Percentiles rank a stretch among this genome's conserved stretches.
These are phyloP conservation scores for Drosophila infuscata DNA, from an alignment of 2,888 invertebrate genomes.

Conservation along the genomic window DNA sequence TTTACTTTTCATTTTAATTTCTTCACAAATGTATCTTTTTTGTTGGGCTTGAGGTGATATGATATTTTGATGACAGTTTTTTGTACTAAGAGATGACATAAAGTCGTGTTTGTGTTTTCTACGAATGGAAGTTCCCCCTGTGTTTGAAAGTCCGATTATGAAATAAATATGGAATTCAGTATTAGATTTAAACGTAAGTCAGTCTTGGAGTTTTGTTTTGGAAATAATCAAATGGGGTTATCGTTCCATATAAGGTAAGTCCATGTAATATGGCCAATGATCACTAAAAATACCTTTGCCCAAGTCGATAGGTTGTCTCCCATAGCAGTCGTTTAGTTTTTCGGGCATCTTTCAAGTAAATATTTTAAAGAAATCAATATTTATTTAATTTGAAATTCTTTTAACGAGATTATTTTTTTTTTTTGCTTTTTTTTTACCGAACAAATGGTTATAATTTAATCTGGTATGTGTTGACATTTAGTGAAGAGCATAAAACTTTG, in stretches of 20 bases:
- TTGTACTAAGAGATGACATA: conserved; percentile 47
- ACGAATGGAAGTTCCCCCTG: not conserved
- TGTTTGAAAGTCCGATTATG: conserved; percentile 1
- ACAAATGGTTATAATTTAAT: conserved; percentile 38
- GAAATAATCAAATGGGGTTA: conserved; percentile 1
- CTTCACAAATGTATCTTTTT: conserved; percentile 25
- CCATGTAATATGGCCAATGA: not conserved
- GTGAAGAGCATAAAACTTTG: conserved; percentile 66
- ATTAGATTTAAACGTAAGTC: conserved; percentile 5
- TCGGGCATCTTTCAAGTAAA: conserved; percentile 19
- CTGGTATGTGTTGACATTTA: conserved; percentile 41
- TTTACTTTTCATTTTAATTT: conserved; percentile 12
- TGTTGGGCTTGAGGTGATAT: conserved; percentile 15
- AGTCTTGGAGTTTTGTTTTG: conserved; percentile 28
- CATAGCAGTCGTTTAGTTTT: conserved; percentile 22
- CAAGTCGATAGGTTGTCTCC: conserved; percentile 13
- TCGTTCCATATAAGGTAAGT: conserved; percentile 5
- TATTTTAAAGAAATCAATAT: conserved; percentile 52
- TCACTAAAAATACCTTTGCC: not conserved
- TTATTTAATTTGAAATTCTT: conserved; percentile 62
- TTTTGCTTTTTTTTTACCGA: conserved; percentile 27
- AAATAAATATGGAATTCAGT: not conserved
- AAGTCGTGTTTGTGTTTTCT: conserved; percentile 25
- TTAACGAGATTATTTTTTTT: conserved; percentile 36
- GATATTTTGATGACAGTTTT: conserved; percentile 38